These are phyloP conservation scores for Eublepharis macularius DNA, from an alignment of 2,113 vertebrate species.

Conservation along the genomic window DNA sequence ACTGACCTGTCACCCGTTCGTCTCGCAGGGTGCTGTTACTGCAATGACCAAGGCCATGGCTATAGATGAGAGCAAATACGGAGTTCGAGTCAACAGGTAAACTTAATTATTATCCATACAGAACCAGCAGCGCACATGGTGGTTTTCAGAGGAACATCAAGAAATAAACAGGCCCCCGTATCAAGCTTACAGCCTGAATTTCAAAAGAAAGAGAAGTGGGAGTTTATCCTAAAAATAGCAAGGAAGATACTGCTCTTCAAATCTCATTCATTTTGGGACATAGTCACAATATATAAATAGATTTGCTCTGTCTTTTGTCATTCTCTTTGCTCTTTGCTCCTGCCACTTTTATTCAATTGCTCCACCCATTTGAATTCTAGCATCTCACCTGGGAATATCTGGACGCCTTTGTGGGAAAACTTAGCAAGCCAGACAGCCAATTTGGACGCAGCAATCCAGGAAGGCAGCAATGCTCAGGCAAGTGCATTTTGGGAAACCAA, in stretches of 20 bases:
- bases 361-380: conserved; percentile 55
- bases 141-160: not conserved
- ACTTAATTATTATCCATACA: too few species aligned
- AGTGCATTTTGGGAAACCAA: not conserved
- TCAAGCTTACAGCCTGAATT: too few species aligned
- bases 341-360: not conserved
- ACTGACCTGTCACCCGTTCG: not conserved
- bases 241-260: not conserved
- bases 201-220: not conserved
- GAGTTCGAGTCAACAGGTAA: conserved; percentile 85
- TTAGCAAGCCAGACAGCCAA: conserved; percentile 66
- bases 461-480: conserved; percentile 75
- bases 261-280: not conserved
- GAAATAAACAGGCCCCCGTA: too few species aligned
- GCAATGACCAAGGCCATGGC: conserved; percentile 88
- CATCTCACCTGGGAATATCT: conserved; percentile 83
- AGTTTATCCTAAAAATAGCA: not conserved
- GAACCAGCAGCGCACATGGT: too few species aligned
- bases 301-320: not conserved
- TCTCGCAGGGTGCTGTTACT: conserved; percentile 77
- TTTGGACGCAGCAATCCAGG: conserved; percentile 60
- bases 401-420: conserved; percentile 82
- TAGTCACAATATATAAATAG: not conserved
- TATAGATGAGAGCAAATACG: conserved; percentile 81
- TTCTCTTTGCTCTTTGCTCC: not conserved